A percentile compares a stretch with the other conserved stretches of the same genome.
Evolutionary conservation across 2,888 invertebrate species (phyloP).

Genomic region (Diadegma fenestrale): DNA sequence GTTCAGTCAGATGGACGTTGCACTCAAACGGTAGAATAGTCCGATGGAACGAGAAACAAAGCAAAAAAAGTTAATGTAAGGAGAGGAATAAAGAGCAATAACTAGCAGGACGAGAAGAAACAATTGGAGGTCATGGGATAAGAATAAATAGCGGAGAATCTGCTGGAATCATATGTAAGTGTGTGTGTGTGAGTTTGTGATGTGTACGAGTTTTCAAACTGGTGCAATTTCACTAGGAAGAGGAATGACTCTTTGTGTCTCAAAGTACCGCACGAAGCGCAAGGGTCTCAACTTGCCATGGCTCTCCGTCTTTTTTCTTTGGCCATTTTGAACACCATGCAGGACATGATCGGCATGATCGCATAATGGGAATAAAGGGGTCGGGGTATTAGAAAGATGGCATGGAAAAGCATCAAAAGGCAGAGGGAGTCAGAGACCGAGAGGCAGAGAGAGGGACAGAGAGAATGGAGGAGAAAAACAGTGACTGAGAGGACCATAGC

Average conservation of each 20-base stretch:
- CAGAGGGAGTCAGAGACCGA: neutral
- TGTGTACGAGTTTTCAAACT: neutral
- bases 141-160: neutral
- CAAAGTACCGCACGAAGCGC: neutral
- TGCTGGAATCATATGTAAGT: neutral
- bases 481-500: slow-evolving; percentile 19
- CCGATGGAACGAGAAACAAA: slow-evolving; percentile 5
- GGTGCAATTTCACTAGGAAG: slow-evolving; percentile 6
- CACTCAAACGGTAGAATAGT: neutral
- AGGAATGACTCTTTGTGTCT: neutral
- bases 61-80: slow-evolving; percentile 3
- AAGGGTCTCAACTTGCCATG: neutral
- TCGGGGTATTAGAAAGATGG: slow-evolving; percentile 22
- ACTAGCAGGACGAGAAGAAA: slow-evolving; percentile 21
- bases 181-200: neutral
- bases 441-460: slow-evolving; percentile 10
- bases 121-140: slow-evolving; percentile 12
- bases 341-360: slow-evolving; percentile 47
- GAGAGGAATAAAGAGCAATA: slow-evolving; percentile 35
- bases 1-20: neutral
- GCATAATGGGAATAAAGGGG: slow-evolving; percentile 53
- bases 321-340: slow-evolving; percentile 38
- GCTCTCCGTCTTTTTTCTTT: slow-evolving; percentile 8
- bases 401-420: slow-evolving; percentile 29
- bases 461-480: slow-evolving; percentile 19